A percentile compares a stretch with the other conserved stretches of the same genome.
Conservation (phyloP, 2,797 vertebrate genomes). For the Sebastiscus tertius region DNA sequence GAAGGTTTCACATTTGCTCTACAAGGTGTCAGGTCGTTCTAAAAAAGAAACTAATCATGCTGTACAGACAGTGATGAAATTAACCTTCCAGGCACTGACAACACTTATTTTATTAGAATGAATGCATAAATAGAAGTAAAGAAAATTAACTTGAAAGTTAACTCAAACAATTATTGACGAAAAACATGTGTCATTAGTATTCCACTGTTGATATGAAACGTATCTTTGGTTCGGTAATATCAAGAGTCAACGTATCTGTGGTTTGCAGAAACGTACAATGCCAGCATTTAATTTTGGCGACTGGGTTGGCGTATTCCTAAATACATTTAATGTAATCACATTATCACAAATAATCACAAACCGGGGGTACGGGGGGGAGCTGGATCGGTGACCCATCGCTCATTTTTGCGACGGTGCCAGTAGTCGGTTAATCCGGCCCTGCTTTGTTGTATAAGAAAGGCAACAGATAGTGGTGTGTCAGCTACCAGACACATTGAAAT, state of each 20-base stretch:
- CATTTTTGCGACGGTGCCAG: neutral
- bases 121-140: neutral
- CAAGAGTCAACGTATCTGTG: neutral
- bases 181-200: too few species aligned
- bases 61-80: neutral
- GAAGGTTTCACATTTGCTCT: slow-evolving; percentile 1
- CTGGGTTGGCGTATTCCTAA: neutral
- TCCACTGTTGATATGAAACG: neutral
- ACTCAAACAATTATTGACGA: accelerated
- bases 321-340: neutral
- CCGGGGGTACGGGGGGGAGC: accelerated
- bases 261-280: neutral
- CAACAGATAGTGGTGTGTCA: accelerated
- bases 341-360: neutral
- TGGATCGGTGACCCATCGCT: too few species aligned
- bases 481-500: neutral
- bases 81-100: neutral
- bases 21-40: neutral
- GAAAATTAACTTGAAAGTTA: neutral
- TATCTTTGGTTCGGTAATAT: neutral
- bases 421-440: neutral
- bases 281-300: neutral
- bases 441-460: neutral
- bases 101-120: neutral
- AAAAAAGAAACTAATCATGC: neutral